Percentiles rank a stretch among this genome's conserved stretches.
These are phyloP conservation scores for Acronicta aceris DNA, from an alignment of 2,888 invertebrate genomes.

Conservation along the genomic window DNA sequence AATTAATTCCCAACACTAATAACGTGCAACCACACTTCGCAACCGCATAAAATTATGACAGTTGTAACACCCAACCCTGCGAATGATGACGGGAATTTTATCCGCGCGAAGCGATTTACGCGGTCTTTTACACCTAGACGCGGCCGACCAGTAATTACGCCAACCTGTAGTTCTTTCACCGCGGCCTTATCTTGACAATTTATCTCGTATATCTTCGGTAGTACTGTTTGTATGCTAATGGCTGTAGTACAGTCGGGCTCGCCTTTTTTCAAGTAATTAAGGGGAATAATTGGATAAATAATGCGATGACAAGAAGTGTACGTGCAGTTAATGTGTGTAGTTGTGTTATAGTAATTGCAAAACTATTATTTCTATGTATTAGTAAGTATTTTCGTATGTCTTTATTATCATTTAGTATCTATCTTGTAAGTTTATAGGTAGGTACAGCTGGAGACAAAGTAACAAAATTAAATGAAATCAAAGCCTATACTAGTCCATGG, in stretches of 20 bases:
- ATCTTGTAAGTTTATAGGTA: too few relatives aligned
- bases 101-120: constrained; percentile 53
- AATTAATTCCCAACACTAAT: constrained; percentile 52
- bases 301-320: constrained; percentile 37
- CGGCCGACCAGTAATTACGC: constrained; percentile 74
- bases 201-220: constrained; percentile 79
- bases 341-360: constrained; percentile 20
- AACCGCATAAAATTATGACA: constrained; percentile 58
- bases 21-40: constrained; percentile 41
- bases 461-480: too few relatives aligned
- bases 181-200: constrained; percentile 80
- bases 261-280: constrained; percentile 53
- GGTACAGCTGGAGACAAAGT: too few relatives aligned
- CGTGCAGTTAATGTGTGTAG: constrained; percentile 10
- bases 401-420: too few relatives aligned
- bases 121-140: constrained; percentile 65
- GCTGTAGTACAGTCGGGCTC: constrained; percentile 61
- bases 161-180: constrained; percentile 78
- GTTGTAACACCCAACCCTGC: constrained; percentile 48
- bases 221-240: constrained; percentile 85
- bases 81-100: constrained; percentile 47
- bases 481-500: too few relatives aligned
- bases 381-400: too few relatives aligned
- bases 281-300: constrained; percentile 47
- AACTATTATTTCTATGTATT: constrained; percentile 11